Evolutionary conservation across 2,113 vertebrate species (phyloP).

Genomic region (Bubo scandiacus): DNA sequence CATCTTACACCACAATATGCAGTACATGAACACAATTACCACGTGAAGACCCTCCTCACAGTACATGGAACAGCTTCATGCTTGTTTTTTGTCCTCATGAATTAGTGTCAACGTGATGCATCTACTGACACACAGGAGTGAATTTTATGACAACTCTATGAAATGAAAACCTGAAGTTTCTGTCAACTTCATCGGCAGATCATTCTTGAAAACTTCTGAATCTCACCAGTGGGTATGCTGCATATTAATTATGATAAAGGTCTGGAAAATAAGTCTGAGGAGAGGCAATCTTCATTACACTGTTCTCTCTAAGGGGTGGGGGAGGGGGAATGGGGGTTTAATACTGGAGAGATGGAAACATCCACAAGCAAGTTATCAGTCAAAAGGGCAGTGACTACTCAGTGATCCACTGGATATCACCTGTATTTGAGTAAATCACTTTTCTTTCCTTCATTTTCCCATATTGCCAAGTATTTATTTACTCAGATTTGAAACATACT

Average conservation of each 20-base stretch:
- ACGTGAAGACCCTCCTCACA: background rate
- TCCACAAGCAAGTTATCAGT: background rate
- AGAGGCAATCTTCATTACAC: background rate
- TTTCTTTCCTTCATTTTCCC: background rate
- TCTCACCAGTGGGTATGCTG: background rate
- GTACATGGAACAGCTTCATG: background rate
- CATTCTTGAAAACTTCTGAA: background rate
- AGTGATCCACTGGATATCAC: background rate
- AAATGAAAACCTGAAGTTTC: background rate
- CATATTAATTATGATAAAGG: background rate
- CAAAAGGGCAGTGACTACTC: background rate
- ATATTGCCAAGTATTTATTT: background rate
- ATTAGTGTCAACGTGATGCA: background rate
- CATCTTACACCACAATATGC: background rate
- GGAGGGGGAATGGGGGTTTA: background rate
- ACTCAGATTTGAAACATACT: background rate
- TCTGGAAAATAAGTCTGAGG: background rate
- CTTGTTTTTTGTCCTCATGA: background rate
- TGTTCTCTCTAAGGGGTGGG: accelerated
- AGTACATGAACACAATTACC: background rate
- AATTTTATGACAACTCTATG: background rate
- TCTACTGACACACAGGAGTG: background rate
- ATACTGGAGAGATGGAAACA: background rate
- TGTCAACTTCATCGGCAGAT: background rate
- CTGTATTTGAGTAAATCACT: background rate